Conservation (phyloP, 2,113 vertebrate genomes). For the Rhinichthys klamathensis region DNA sequence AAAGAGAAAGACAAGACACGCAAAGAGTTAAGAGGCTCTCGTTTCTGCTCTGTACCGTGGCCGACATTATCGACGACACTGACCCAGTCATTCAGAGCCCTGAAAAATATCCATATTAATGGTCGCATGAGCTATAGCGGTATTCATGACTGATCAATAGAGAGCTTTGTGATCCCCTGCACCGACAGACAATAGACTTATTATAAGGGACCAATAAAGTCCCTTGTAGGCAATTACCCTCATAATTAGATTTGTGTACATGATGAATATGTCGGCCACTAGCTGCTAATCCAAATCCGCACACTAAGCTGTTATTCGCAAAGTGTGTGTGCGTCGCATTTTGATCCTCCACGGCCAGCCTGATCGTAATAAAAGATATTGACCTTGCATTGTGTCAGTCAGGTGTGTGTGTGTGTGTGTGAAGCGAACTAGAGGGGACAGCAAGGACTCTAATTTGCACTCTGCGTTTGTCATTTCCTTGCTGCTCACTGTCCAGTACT, state of each 20-base stretch:
- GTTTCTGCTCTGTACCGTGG: constrained; percentile 5
- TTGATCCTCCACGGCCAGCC: neutral
- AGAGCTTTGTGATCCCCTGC: constrained; percentile 20
- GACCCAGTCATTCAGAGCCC: constrained; percentile 1
- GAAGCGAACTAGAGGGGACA: neutral
- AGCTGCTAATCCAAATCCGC: constrained; percentile 31
- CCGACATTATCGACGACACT: neutral
- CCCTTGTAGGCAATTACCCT: constrained; percentile 49
- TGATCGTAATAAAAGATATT: neutral
- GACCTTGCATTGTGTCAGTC: constrained; percentile 24
- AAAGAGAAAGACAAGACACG: constrained; percentile 14
- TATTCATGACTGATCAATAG: constrained; percentile 38
- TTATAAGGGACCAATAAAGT: constrained; percentile 52
- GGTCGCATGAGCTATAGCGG: constrained; percentile 25
- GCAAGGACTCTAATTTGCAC: constrained; percentile 36
- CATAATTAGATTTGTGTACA: constrained; percentile 56
- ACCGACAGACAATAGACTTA: constrained; percentile 52
- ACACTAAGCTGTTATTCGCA: constrained; percentile 33
- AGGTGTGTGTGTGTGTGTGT: constrained; percentile 33
- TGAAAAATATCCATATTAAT: constrained; percentile 48
- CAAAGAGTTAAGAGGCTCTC: constrained; percentile 41
- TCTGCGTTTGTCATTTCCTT: constrained; percentile 53
- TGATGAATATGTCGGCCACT: constrained; percentile 49
- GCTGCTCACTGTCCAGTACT: constrained; percentile 50
- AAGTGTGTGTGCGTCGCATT: neutral